Percentiles rank a stretch among this genome's conserved stretches.
Evolutionary conservation across 2,888 invertebrate species (phyloP).

Genomic region (Arrhopalites spinosus): DNA sequence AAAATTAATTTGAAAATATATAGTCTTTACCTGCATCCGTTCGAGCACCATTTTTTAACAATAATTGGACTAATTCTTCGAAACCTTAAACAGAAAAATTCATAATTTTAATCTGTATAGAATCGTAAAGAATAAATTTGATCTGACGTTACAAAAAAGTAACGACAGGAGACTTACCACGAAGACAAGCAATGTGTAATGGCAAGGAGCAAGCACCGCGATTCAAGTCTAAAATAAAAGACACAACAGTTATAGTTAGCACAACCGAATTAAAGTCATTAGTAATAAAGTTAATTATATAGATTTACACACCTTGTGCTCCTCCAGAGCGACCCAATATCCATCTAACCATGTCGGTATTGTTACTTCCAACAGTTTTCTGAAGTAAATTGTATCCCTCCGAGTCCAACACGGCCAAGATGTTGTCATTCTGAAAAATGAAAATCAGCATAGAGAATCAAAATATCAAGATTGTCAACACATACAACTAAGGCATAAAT

Average conservation of each 20-base stretch:
- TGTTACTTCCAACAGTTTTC: conserved; percentile 73
- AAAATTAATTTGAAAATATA: too few relatives aligned
- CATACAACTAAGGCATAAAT: too few relatives aligned
- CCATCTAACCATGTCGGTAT: conserved; percentile 73
- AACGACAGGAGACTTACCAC: conserved; percentile 63
- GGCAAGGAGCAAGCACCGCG: conserved; percentile 75
- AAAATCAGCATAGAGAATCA: neutral
- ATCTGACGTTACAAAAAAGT: too few relatives aligned
- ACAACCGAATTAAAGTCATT: too few relatives aligned
- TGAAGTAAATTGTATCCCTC: conserved; percentile 74
- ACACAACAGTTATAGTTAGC: too few relatives aligned
- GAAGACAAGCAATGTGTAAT: conserved; percentile 73
- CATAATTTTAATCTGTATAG: too few relatives aligned
- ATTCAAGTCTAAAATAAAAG: conserved; percentile 70
- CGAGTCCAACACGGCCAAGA: conserved; percentile 70
- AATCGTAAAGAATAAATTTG: too few relatives aligned
- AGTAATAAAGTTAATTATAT: too few relatives aligned
- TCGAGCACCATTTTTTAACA: conserved; percentile 72
- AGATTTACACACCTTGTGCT: too few relatives aligned
- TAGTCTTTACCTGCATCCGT: conserved; percentile 72
- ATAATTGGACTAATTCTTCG: conserved; percentile 71
- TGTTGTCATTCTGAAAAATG: conserved; percentile 68
- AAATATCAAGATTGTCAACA: neutral
- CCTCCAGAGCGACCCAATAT: conserved; percentile 68
- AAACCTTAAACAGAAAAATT: conserved; percentile 59